Evolutionary conservation across 2,888 invertebrate species (phyloP).

Genomic region (Thymelicus acteon): DNA sequence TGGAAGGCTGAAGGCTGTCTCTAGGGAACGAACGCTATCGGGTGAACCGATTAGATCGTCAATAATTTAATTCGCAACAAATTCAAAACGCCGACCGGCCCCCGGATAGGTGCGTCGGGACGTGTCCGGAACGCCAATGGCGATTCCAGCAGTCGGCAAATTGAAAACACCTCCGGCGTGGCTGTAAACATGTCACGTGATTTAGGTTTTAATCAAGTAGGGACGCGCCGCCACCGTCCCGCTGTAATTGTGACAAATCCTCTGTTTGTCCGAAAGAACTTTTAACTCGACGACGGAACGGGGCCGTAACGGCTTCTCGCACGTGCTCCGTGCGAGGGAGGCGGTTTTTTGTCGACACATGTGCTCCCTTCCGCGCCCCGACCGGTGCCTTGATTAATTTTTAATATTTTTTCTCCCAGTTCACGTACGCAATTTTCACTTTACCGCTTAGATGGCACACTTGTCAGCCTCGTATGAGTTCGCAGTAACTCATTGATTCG

Average conservation of each 20-base stretch:
- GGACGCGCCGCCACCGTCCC: conserved; percentile 78
- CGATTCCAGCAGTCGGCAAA: conserved; percentile 79
- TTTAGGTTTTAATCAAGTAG: conserved; percentile 85
- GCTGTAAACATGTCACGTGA: conserved; percentile 85
- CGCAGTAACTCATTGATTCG: conserved; percentile 58
- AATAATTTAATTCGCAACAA: conserved; percentile 84
- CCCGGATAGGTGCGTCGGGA: conserved; percentile 74
- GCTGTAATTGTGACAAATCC: conserved; percentile 85
- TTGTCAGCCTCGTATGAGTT: conserved; percentile 42
- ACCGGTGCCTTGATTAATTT: conserved; percentile 79
- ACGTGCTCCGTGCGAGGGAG: conserved; percentile 77
- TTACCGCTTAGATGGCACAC: conserved; percentile 67
- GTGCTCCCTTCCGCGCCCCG: conserved; percentile 66
- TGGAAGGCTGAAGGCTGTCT: conserved; percentile 44
- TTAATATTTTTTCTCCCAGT: conserved; percentile 84
- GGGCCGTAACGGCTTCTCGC: conserved; percentile 78
- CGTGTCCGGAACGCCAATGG: conserved; percentile 83
- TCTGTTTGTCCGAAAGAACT: conserved; percentile 84
- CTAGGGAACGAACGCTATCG: conserved; percentile 56
- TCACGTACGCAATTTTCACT: conserved; percentile 85
- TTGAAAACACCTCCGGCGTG: conserved; percentile 84
- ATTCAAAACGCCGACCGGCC: conserved; percentile 78
- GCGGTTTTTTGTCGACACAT: conserved; percentile 83
- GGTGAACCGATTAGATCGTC: conserved; percentile 76
- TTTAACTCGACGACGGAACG: conserved; percentile 79